Conservation (phyloP, 2,888 invertebrate species). For the Cabera pusaria region DNA sequence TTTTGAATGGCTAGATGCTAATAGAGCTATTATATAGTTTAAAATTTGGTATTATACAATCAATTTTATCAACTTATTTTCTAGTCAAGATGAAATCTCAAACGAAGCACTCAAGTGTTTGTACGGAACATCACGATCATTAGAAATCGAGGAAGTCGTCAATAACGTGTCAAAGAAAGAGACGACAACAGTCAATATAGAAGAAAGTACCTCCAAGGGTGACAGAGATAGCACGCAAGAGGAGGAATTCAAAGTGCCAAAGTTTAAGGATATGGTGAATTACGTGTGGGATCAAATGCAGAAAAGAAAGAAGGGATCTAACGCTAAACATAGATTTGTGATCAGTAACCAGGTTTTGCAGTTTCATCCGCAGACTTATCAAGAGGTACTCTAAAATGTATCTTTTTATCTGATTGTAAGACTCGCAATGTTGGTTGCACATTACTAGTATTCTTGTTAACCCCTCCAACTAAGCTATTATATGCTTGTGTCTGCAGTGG, state of each 20-base stretch:
- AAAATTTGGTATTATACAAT: too few relatives aligned
- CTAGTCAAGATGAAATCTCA: constrained; percentile 89
- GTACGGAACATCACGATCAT: constrained; percentile 86
- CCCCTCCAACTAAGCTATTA: too few relatives aligned
- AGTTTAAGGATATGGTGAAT: constrained; percentile 88
- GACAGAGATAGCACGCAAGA: constrained; percentile 54
- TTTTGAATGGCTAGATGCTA: too few relatives aligned
- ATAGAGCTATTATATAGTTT: too few relatives aligned
- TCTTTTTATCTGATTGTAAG: too few relatives aligned
- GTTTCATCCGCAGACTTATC: constrained; percentile 87
- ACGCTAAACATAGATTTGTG: constrained; percentile 82
- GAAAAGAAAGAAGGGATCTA: constrained; percentile 82
- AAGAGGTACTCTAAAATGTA: too few relatives aligned
- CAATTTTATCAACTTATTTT: constrained; percentile 4
- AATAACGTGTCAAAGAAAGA: constrained; percentile 73
- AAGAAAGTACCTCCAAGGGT: constrained; percentile 67
- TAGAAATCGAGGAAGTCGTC: constrained; percentile 75
- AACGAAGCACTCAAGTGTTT: constrained; percentile 89
- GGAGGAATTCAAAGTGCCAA: constrained; percentile 83
- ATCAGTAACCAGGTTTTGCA: constrained; percentile 87
- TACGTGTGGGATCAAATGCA: constrained; percentile 88
- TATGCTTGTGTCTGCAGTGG: too few relatives aligned
- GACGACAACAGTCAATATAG: constrained; percentile 50
- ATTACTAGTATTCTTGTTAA: too few relatives aligned
- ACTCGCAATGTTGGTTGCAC: too few relatives aligned